Evolutionary conservation across 2,113 vertebrate species (phyloP).

Genomic region (Oxyruncus cristatus): DNA sequence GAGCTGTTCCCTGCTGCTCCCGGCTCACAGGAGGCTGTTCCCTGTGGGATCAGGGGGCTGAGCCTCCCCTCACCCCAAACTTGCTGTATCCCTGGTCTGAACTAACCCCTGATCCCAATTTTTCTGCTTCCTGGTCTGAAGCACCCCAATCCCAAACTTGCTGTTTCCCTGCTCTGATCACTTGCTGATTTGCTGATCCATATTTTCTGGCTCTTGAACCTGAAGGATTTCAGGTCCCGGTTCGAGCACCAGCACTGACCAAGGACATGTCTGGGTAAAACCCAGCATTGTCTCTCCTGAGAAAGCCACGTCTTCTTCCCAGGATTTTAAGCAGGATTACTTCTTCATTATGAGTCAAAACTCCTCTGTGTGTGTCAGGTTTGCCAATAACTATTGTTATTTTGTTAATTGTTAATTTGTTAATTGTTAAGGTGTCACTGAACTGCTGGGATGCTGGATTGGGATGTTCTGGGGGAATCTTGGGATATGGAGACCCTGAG

Average conservation of each 20-base stretch:
- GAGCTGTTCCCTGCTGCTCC: no score
- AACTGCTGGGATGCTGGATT: neutral
- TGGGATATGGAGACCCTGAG: neutral
- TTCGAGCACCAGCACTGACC: no score
- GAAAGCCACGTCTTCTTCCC: neutral
- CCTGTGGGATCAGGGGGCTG: no score
- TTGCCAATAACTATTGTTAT: neutral
- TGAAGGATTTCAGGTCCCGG: no score
- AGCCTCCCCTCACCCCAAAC: neutral
- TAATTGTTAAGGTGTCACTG: neutral
- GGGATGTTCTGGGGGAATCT: neutral
- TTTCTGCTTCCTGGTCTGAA: no score
- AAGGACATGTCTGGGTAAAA: no score
- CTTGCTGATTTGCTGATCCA: neutral
- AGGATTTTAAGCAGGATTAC: neutral
- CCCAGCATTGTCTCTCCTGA: neutral
- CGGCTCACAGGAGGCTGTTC: no score
- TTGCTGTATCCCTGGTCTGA: neutral
- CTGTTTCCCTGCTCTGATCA: neutral
- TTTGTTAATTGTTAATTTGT: no score
- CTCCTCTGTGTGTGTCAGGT: neutral
- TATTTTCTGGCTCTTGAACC: no score
- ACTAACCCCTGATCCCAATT: neutral
- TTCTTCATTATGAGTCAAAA: neutral
- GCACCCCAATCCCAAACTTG: neutral